phyloP scores from a whole-genome alignment of 2,113 vertebrate genomes.

The Thamnophis sirtalis region DNA sequence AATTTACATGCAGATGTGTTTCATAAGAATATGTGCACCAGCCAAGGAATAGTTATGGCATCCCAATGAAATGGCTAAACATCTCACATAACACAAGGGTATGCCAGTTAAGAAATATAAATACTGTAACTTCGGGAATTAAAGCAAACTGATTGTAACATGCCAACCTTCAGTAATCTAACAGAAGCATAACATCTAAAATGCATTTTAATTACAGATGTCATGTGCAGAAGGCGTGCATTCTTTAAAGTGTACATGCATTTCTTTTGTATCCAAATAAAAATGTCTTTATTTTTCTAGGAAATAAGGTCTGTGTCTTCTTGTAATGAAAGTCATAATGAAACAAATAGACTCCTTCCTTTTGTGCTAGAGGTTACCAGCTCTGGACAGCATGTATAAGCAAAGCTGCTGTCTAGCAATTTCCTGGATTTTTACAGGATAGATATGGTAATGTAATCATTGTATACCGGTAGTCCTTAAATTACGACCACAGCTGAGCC shows the following conservation, averaged over 20 bases:
- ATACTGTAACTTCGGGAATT: slow-evolving; percentile 33
- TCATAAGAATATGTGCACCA: slow-evolving; percentile 2
- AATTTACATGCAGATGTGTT: slow-evolving; percentile 14
- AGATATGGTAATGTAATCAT: neutral
- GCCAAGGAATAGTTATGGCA: slow-evolving; percentile 27
- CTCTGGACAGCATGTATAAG: neutral
- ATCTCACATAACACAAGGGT: slow-evolving; percentile 15
- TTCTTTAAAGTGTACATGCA: neutral
- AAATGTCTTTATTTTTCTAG: neutral
- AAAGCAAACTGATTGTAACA: slow-evolving; percentile 23
- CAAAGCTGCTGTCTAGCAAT: neutral
- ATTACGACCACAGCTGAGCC: neutral
- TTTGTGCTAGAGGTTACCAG: neutral
- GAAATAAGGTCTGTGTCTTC: neutral
- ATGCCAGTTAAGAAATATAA: slow-evolving; percentile 32
- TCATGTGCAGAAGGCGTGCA: neutral
- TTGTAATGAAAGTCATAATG: neutral
- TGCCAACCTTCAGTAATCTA: slow-evolving; percentile 16
- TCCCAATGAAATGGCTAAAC: slow-evolving; percentile 27
- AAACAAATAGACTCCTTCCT: neutral
- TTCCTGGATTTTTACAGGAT: neutral
- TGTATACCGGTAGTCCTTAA: neutral
- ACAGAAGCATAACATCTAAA: slow-evolving; percentile 14
- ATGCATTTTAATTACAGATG: neutral
- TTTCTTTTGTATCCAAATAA: neutral